phyloP scores from a whole-genome alignment of 2,113 vertebrate genomes.

The Plectropomus leopardus region DNA sequence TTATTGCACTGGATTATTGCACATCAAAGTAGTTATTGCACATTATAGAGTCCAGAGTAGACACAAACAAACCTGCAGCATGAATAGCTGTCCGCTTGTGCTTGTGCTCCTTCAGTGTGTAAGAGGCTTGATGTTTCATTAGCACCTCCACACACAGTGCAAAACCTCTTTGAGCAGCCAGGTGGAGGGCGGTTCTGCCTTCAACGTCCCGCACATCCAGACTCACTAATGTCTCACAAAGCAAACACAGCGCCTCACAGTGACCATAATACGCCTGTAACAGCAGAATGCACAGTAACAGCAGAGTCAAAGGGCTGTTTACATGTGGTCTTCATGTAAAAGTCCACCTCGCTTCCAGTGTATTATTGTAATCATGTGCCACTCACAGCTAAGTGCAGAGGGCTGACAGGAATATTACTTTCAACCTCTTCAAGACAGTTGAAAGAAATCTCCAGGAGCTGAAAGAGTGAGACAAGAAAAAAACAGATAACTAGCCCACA shows the following conservation, averaged over 20 bases:
- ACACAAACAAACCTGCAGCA: conserved; percentile 84
- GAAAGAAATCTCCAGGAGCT: conserved; percentile 98
- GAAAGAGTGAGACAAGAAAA: conserved; percentile 31
- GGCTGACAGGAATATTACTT: conserved; percentile 94
- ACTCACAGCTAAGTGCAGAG: conserved; percentile 99
- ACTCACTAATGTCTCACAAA: conserved; percentile 95
- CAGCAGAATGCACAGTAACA: conserved; percentile 1
- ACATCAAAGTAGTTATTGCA: too few relatives aligned
- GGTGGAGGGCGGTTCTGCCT: conserved; percentile 92
- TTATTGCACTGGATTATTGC: too few relatives aligned
- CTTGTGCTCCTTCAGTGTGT: conserved; percentile 89
- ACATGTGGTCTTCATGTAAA: neutral
- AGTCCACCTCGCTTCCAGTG: neutral
- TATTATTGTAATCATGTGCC: neutral
- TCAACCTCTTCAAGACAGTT: conserved; percentile 97
- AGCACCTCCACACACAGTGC: conserved; percentile 92
- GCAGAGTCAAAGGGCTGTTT: neutral
- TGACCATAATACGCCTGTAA: conserved; percentile 95
- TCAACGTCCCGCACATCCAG: conserved; percentile 92
- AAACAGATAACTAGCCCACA: neutral
- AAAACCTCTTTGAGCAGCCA: conserved; percentile 91
- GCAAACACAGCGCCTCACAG: conserved; percentile 93
- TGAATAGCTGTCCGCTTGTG: conserved; percentile 93
- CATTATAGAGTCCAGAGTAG: neutral
- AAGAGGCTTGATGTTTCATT: conserved; percentile 91